A percentile compares a stretch with the other conserved stretches of the same genome.
These are phyloP conservation scores for Gadus macrocephalus DNA, from an alignment of 2,113 vertebrate genomes.

Conservation along the genomic window DNA sequence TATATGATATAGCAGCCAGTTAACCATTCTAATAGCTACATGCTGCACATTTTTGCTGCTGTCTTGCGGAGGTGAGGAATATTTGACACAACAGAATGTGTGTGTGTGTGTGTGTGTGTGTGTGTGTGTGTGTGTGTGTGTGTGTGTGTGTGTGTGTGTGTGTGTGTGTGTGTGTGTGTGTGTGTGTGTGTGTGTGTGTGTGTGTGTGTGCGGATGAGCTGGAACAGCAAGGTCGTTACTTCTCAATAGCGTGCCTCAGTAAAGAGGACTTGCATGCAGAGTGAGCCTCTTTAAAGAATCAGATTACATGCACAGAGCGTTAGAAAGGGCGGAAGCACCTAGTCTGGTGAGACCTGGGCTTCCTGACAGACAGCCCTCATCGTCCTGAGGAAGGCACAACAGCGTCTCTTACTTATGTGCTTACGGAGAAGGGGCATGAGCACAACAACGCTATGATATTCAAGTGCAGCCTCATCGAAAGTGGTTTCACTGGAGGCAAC, in stretches of 20 bases:
- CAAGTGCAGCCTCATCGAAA: too few species aligned
- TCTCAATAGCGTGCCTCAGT: constrained; percentile 15
- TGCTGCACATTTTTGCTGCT: too few species aligned
- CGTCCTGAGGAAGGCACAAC: too few species aligned
- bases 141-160: background rate
- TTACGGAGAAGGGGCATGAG: too few species aligned
- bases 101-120: background rate
- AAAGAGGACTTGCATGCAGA: background rate
- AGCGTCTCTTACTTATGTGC: too few species aligned
- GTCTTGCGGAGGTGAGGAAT: constrained; percentile 31
- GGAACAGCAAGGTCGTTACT: constrained; percentile 45
- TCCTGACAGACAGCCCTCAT: too few species aligned
- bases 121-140: background rate
- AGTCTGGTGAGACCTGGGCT: too few species aligned
- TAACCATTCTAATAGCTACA: too few species aligned
- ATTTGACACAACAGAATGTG: background rate
- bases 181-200: background rate
- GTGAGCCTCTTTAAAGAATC: background rate
- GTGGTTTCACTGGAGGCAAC: too few species aligned
- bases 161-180: background rate
- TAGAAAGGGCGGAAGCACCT: too few species aligned
- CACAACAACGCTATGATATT: too few species aligned
- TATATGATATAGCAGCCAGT: too few species aligned
- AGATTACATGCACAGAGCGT: background rate
- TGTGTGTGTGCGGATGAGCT: constrained; percentile 37